Evolutionary conservation across 1,140 invertebrate species (phyloP).

Genomic region (Drosophila ambigua): DNA sequence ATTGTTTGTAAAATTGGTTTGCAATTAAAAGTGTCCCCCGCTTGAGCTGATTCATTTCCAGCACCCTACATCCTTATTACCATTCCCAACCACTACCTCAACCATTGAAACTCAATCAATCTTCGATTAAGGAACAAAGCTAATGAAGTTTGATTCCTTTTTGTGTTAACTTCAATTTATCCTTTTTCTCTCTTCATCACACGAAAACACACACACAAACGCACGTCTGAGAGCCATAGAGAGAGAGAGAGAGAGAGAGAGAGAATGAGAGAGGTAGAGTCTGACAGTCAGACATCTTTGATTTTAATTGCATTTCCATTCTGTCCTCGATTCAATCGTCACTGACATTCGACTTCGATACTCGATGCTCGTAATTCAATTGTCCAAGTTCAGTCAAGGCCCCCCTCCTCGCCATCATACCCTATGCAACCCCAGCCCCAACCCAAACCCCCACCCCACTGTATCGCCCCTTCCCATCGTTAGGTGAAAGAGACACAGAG

Average conservation of each 20-base stretch:
- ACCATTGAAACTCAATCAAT: conserved; percentile 32
- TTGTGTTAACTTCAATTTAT: background rate
- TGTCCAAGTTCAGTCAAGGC: conserved; percentile 40
- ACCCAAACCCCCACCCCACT: no score
- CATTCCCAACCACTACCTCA: background rate
- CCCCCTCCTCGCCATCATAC: background rate
- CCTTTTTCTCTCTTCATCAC: background rate
- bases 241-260: no score
- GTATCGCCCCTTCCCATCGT: background rate
- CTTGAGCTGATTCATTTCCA: background rate
- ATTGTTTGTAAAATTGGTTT: no score
- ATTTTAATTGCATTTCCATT: conserved; percentile 72
- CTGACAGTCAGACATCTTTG: conserved; percentile 52
- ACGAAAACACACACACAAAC: no score
- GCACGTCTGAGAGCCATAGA: no score
- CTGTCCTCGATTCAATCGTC: conserved; percentile 37
- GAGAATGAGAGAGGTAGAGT: background rate
- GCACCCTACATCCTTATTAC: background rate
- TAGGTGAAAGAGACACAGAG: background rate
- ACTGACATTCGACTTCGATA: conserved; percentile 64
- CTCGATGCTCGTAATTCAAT: conserved; percentile 58
- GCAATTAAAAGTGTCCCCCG: background rate
- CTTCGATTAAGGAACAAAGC: conserved; percentile 33
- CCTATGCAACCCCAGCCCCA: background rate
- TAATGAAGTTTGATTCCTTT: conserved; percentile 17